Conservation (phyloP, 2,888 invertebrate genomes). For the Watsonalla cultraria region DNA sequence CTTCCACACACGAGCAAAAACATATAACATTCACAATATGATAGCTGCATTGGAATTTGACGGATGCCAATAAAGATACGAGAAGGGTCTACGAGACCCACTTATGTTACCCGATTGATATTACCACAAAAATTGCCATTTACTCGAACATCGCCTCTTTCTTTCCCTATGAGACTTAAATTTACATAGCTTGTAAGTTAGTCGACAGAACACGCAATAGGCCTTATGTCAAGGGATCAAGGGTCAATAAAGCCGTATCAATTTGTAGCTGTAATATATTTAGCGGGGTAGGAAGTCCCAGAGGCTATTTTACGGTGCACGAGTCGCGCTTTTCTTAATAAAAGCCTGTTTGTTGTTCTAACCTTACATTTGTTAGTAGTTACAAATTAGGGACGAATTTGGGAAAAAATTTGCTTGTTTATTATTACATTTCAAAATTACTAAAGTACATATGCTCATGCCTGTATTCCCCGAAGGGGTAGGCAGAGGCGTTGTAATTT, state of each 20-base stretch:
- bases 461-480: no score
- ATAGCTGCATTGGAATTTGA: constrained; percentile 37
- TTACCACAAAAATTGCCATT: constrained; percentile 63
- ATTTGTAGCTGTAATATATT: constrained; percentile 28
- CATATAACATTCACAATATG: constrained; percentile 20
- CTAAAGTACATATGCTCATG: no score
- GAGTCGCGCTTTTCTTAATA: neutral
- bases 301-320: constrained; percentile 34
- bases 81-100: constrained; percentile 50
- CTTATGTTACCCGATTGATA: constrained; percentile 63
- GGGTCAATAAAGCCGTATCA: constrained; percentile 29
- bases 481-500: no score
- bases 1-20: constrained; percentile 1
- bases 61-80: constrained; percentile 53
- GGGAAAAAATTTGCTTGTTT: no score
- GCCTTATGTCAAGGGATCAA: constrained; percentile 29
- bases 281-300: constrained; percentile 26
- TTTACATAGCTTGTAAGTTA: constrained; percentile 28
- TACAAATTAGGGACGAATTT: neutral
- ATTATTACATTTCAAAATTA: no score
- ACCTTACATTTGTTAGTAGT: constrained; percentile 5
- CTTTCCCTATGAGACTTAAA: constrained; percentile 35
- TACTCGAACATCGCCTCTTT: constrained; percentile 49
- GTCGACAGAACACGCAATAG: constrained; percentile 12
- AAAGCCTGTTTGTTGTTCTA: constrained; percentile 8